Conservation (phyloP, 2,888 invertebrate genomes). For the Melinaea menophilus region DNA sequence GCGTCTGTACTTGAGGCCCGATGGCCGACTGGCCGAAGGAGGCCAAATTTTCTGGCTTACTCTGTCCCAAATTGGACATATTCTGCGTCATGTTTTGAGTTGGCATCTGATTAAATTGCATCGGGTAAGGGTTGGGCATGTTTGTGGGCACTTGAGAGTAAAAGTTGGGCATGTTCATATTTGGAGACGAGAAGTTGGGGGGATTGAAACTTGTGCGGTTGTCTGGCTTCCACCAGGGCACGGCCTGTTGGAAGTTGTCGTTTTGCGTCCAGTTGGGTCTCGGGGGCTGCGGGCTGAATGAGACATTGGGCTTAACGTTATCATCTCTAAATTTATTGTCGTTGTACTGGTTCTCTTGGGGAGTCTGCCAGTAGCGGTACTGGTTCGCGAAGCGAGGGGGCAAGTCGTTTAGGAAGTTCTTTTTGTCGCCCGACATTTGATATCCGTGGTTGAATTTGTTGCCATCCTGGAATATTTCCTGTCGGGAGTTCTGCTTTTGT, state of each 20-base stretch:
- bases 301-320: conserved; percentile 41
- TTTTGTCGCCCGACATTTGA: conserved; percentile 65
- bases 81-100: conserved; percentile 26
- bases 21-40: conserved; percentile 51
- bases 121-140: conserved; percentile 49
- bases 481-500: conserved; percentile 67
- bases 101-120: conserved; percentile 40
- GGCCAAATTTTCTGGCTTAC: conserved; percentile 43
- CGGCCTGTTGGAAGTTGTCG: conserved; percentile 47
- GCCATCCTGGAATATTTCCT: conserved; percentile 60
- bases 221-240: conserved; percentile 63
- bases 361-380: conserved; percentile 65
- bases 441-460: conserved; percentile 62
- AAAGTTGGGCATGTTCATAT: conserved; percentile 49
- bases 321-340: conserved; percentile 69
- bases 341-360: conserved; percentile 56
- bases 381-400: conserved; percentile 72
- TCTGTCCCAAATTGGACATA: conserved; percentile 21
- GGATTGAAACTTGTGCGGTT: conserved; percentile 43
- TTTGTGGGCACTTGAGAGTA: conserved; percentile 47
- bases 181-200: conserved; percentile 36
- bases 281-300: conserved; percentile 39
- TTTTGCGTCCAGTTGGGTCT: conserved; percentile 41
- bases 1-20: conserved; percentile 53
- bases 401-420: conserved; percentile 66